Evolutionary conservation across 2,113 vertebrate genomes (phyloP), one percentile per base, ranked within the genome.

Genomic region (Takifugu flavidus): DNA sequence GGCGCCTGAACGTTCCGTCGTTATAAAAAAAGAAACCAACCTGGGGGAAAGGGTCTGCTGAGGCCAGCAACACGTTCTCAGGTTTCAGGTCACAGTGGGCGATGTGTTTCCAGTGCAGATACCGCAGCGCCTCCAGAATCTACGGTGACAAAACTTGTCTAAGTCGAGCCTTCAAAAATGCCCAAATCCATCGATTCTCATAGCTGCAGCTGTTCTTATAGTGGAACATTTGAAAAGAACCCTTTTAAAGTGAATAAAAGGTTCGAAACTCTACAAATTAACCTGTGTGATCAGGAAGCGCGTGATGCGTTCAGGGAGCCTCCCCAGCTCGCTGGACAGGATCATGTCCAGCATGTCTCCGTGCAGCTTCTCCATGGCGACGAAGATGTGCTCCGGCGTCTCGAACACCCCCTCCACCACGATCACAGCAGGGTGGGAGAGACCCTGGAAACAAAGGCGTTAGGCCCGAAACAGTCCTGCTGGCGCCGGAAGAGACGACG

Each of bases 331-430:
- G 1, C 80, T 90, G 77, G 90, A 91, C 71, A 92, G 57, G 12
- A 92, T 92, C 85, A 90, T 88, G 74, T 92, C 91, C 81, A 92
- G 75, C 91, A 92, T 92, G 85, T 92, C 91, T 2, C 91, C 90
- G 2, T 92, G 91, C 45, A 92, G 88, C 85, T 88, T 90, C 85
- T 92, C 90, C 90, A 91, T 92, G 25, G 92, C 80, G 0, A 92
- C 86, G 0, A 92, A 92, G 26, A 91, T 80, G 7, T 86, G 53
- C 54, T 86, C 72, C 14, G 44, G 13, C 0, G 89, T 89, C 79
- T 92, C 89, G 1, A 88, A 92, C 87, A 91, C 88, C 10, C 72
- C 85, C 74, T 92, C 87, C 59, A 89, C 7, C 3, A 87, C 49
- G 5, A 92, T 88, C 52, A 92, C 86, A 0, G 89, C 91, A 0